A percentile compares a stretch with the other conserved stretches of the same genome.
Conservation (phyloP, 2,113 vertebrate species). For the Cranoglanis bouderius region DNA sequence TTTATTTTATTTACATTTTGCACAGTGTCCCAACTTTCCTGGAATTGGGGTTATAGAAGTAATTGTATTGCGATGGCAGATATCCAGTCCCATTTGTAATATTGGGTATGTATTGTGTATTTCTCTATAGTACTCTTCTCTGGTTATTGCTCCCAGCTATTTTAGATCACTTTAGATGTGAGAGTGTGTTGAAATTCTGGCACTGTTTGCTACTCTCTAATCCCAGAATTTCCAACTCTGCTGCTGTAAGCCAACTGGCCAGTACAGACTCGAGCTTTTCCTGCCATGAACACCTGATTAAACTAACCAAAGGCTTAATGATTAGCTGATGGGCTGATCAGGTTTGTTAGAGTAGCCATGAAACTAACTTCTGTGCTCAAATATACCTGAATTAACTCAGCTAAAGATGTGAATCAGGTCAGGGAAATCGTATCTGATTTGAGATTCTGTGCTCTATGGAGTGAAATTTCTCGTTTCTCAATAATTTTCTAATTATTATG, state of each 20-base stretch:
- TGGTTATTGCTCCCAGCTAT: neutral
- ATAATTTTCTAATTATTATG: neutral
- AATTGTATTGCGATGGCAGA: neutral
- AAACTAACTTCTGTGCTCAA: neutral
- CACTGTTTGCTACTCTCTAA: neutral
- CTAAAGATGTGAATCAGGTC: neutral
- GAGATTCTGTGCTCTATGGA: neutral
- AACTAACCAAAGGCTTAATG: neutral
- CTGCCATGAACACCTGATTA: constrained; percentile 12
- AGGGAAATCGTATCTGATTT: neutral
- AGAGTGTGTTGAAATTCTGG: neutral
- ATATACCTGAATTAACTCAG: neutral
- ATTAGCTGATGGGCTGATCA: constrained; percentile 15
- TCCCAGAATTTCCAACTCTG: neutral
- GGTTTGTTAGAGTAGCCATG: neutral
- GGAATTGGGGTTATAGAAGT: no score
- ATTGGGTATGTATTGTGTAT: no score
- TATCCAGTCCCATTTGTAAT: neutral
- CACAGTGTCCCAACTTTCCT: no score
- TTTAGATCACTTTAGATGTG: neutral
- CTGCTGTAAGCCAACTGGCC: neutral
- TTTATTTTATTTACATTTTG: no score
- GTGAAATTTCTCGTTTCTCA: neutral
- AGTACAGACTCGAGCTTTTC: neutral
- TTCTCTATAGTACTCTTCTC: neutral